Base-by-base conservation (phyloP, 1,140 invertebrate species). In the Elymnias hypermnestra region DNA sequence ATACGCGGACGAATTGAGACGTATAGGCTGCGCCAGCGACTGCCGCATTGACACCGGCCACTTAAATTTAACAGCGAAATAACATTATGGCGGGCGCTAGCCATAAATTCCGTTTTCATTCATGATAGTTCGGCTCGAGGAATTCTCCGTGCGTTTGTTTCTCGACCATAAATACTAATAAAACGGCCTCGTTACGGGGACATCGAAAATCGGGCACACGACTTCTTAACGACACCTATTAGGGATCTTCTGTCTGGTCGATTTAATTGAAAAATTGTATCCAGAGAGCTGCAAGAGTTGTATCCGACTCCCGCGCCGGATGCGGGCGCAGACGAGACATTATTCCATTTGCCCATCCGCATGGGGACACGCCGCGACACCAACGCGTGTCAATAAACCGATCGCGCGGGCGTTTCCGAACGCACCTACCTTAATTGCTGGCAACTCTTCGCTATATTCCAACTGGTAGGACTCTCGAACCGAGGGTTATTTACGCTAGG, bases 211-310 rank as follows among this genome's bases (percentile, higher is more conserved):
- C 81, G 74, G 76, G 77, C 79, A 81, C 79, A 83, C 73, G 77
- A 78, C 76, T 81, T 72, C 77, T 84, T 84, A 83, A 84, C 81
- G 81, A 82, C 81, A 84, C 81, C 81, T 82, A 84, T 83, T 84
- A 84, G 72, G 74, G 77, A 76, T 83, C 77, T 83, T 83, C 65
- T 78, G 81, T 84, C 81, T 84, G 81, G 76, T 75, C 71, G 70
- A 67, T 85, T 78, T 83, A 85, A 85, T 85, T 85, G 82, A 85
- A 85, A 85, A 85, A 85, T 85, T 85, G 82, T 85, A 83, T 82
- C 69, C 66, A 77, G 66, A 69, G 70, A 70, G 69, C 63, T 77
- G 82, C 78, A 74, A 76, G 77, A 76, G 74, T 77, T 64, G 78
- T 72, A 81, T 81, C 77, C 76, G 75, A 78, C 57, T 75, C 59